Evolutionary conservation across 2,113 vertebrate genomes (phyloP).

Genomic region (Nerophis lumbriciformis): DNA sequence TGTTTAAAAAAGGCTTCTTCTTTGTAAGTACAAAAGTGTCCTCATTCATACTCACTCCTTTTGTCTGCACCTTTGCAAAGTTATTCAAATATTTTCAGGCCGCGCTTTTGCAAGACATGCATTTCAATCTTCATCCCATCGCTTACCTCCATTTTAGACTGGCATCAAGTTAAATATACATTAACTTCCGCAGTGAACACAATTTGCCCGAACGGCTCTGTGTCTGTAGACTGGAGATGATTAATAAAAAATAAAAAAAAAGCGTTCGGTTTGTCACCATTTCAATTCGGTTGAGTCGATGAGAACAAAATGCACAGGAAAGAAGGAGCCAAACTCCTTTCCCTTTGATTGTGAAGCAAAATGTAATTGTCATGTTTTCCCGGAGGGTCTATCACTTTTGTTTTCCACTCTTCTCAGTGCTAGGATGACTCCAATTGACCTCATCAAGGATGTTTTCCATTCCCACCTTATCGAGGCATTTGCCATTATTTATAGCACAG

Average conservation of each 20-base stretch:
- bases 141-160: slow-evolving; percentile 45
- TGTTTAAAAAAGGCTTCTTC: slow-evolving; percentile 23
- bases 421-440: slow-evolving; percentile 4
- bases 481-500: slow-evolving; percentile 7
- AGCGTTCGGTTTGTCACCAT: slow-evolving; percentile 44
- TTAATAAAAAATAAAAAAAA: slow-evolving; percentile 60
- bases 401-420: slow-evolving; percentile 4
- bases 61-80: slow-evolving; percentile 4
- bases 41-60: slow-evolving; percentile 20
- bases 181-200: slow-evolving; percentile 14
- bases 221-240: slow-evolving; percentile 43
- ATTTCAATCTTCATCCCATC: slow-evolving; percentile 38
- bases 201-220: slow-evolving; percentile 39
- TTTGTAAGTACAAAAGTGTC: slow-evolving; percentile 33
- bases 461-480: not conserved
- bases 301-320: slow-evolving; percentile 19
- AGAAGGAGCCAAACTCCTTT: not conserved
- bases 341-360: slow-evolving; percentile 16
- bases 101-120: slow-evolving; percentile 38
- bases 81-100: slow-evolving; percentile 60
- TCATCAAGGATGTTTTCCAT: not conserved
- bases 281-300: slow-evolving; percentile 17
- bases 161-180: slow-evolving; percentile 48
- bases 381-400: not conserved
- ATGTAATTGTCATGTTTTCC: slow-evolving; percentile 9